phyloP scores from a whole-genome alignment of 2,113 vertebrate species.

The Sander vitreus region DNA sequence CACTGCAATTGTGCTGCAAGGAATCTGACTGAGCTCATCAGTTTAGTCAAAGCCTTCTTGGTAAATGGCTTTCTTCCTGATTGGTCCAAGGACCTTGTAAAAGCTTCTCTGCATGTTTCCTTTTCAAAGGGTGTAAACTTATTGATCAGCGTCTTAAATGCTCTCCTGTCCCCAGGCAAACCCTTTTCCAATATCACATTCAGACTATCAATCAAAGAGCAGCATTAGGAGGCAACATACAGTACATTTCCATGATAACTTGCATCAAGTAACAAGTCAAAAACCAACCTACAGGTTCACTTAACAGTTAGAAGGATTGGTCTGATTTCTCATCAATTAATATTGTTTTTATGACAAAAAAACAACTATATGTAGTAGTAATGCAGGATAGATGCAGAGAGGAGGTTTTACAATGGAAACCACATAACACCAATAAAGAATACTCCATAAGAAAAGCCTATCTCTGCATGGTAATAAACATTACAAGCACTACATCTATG shows the following conservation, averaged over 20 bases:
- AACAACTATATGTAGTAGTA: neutral
- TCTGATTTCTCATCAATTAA: neutral
- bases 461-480: neutral
- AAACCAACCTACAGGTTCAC: neutral
- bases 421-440: slow-evolving; percentile 3
- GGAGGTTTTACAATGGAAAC: neutral
- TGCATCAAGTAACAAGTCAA: neutral
- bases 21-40: slow-evolving; percentile 39
- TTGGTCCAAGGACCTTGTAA: slow-evolving; percentile 34
- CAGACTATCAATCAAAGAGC: slow-evolving; percentile 29
- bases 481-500: neutral
- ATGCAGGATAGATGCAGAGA: neutral
- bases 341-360: neutral
- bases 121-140: slow-evolving; percentile 41
- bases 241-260: neutral
- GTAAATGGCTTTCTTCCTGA: slow-evolving; percentile 36
- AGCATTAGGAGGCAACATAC: neutral
- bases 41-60: slow-evolving; percentile 37
- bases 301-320: neutral
- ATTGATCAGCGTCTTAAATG: slow-evolving; percentile 53
- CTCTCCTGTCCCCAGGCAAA: slow-evolving; percentile 41
- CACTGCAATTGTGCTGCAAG: slow-evolving; percentile 19
- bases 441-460: neutral
- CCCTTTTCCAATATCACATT: slow-evolving; percentile 33
- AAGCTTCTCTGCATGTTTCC: slow-evolving; percentile 48